phyloP scores from a whole-genome alignment of 2,888 invertebrate species.

The Melangyna quadrimaculata region DNA sequence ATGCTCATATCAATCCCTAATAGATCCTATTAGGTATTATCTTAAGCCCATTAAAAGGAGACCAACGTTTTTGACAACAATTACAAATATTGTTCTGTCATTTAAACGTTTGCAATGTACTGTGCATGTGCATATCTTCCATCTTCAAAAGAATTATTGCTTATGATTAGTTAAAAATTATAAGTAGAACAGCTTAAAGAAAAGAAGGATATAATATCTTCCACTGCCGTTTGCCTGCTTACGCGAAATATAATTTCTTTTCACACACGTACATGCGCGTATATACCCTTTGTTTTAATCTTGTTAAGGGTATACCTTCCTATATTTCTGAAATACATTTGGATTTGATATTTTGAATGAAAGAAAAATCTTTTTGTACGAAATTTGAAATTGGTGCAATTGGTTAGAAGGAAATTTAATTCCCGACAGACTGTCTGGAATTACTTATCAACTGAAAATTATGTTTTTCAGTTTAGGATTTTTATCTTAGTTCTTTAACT shows the following conservation, averaged over 20 bases:
- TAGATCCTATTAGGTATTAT: conserved; percentile 67
- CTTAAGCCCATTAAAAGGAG: conserved; percentile 66
- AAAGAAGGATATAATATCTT: neutral
- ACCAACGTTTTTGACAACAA: conserved; percentile 53
- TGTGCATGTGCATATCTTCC: neutral
- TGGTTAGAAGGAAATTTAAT: neutral
- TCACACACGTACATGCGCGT: neutral
- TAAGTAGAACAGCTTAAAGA: conserved; percentile 29
- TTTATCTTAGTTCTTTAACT: neutral
- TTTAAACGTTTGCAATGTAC: conserved; percentile 17
- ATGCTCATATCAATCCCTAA: conserved; percentile 45
- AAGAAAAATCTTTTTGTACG: neutral
- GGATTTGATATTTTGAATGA: conserved; percentile 34
- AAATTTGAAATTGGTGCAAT: neutral
- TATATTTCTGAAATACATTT: neutral
- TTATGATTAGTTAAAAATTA: conserved; percentile 17
- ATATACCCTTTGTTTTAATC: conserved; percentile 54
- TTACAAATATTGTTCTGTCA: conserved; percentile 48
- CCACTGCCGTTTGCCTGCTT: neutral
- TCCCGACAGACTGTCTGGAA: conserved; percentile 39
- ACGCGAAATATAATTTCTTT: neutral
- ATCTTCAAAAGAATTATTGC: neutral
- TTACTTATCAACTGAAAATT: conserved; percentile 26
- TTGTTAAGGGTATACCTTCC: conserved; percentile 1
- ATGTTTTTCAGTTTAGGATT: neutral